Base-by-base conservation (phyloP, 2,888 invertebrate species). In the Zaprionus obscuricornis region DNA sequence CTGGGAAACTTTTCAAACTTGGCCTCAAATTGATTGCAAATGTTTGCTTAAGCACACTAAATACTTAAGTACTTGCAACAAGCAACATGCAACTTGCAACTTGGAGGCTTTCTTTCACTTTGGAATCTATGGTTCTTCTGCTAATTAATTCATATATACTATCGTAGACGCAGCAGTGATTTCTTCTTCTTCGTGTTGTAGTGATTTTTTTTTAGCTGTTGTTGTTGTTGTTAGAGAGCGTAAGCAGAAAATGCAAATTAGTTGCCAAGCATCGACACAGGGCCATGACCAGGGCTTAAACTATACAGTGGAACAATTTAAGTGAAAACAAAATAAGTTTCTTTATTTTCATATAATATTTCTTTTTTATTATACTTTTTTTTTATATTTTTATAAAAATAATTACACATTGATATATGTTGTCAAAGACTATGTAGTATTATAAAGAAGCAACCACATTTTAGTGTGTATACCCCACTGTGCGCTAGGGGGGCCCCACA, bases 1-100 rank as follows among this genome's bases (percentile, higher is more conserved):
- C 58, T 85, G 83, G 76, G 76, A 84, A 85, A 51, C 51, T 40
- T 46, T 43, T 50, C 50, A 34, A 8, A 10, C 49, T 52, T 39
- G 31, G 43, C 47, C n/a, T 13, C 36, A 76, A 81, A 84, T 84
- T 76, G 84, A 83, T 84, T 62, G 81, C 58, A 65, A 83, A 79
- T 84, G 77, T 76, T 76, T 76, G 71, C 27, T 62, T 52, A 78
- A 55, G 22, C 39, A 36, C 27, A 24, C 66, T 64, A 57, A 71
- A 47, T 51, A 49, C 72, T 47, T 66, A 47, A 43, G 26, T 47
- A 29, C 14, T 17, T 18, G 14, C 49, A 27, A 42, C 68, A 66
- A n/a, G n/a, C n/a, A n/a, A n/a, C n/a, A n/a, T n/a, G n/a, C n/a
- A n/a, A n/a, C n/a, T n/a, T n/a, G n/a, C n/a, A n/a, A n/a, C n/a